A percentile compares a stretch with the other conserved stretches of the same genome.
phyloP scores from a whole-genome alignment of 1,140 invertebrate genomes.

The Drosophila paulistorum region DNA sequence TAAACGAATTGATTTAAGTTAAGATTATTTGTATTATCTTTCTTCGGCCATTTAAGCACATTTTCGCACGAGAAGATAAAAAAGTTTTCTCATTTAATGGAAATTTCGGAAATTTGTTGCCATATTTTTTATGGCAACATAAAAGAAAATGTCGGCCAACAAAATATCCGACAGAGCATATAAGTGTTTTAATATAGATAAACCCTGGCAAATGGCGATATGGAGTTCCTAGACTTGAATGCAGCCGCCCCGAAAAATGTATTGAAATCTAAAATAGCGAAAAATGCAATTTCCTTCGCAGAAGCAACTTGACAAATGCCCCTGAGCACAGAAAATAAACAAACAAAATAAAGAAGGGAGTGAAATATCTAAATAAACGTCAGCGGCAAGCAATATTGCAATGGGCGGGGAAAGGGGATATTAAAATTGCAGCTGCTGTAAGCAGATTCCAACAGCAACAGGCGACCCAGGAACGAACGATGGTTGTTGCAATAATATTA shows the following conservation, averaged over 20 bases:
- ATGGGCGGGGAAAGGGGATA: slow-evolving; percentile 38
- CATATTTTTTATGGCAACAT: slow-evolving; percentile 48
- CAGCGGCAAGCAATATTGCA: slow-evolving; percentile 23
- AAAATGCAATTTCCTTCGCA: slow-evolving; percentile 73
- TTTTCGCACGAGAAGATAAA: too few species aligned
- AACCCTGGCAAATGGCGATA: slow-evolving; percentile 47
- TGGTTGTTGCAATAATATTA: slow-evolving; percentile 31
- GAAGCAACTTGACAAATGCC: slow-evolving; percentile 44
- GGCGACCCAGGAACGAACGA: slow-evolving; percentile 22
- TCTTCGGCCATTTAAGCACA: too few species aligned
- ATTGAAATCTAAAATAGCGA: slow-evolving; percentile 77
- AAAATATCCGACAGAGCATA: slow-evolving; percentile 43
- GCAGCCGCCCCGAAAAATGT: slow-evolving; percentile 50
- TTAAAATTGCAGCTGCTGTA: slow-evolving; percentile 57
- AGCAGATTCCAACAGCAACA: slow-evolving; percentile 39
- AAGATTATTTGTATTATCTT: too few species aligned
- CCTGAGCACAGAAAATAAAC: neutral
- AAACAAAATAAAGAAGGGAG: slow-evolving; percentile 21
- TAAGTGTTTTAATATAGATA: slow-evolving; percentile 63
- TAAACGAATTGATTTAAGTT: too few species aligned
- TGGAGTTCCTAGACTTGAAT: slow-evolving; percentile 14
- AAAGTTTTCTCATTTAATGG: too few species aligned
- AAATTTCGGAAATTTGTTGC: neutral
- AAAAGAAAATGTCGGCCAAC: slow-evolving; percentile 46
- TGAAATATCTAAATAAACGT: slow-evolving; percentile 46